These are phyloP conservation scores for Blera fallax DNA, from an alignment of 2,888 invertebrate genomes.

Conservation along the genomic window DNA sequence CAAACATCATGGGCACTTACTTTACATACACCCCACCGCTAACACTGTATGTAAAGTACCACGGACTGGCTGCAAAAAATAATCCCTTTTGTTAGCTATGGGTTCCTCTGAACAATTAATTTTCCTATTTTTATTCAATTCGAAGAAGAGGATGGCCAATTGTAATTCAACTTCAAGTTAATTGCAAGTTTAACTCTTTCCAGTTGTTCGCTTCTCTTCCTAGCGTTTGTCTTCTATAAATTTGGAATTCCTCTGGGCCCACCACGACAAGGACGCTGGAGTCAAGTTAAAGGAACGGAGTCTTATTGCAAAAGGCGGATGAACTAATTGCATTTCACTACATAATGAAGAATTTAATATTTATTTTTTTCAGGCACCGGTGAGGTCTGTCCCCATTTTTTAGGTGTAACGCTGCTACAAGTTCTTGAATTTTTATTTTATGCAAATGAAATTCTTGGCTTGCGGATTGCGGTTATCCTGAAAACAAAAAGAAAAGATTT, in stretches of 20 bases:
- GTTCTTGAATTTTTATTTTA: background rate
- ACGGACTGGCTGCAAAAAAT: background rate
- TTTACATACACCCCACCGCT: background rate
- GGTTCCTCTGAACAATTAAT: slow-evolving; percentile 40
- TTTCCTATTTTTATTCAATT: slow-evolving; percentile 55
- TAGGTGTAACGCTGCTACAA: background rate
- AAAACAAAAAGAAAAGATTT: slow-evolving; percentile 3
- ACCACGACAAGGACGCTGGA: background rate
- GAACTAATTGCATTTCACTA: slow-evolving; percentile 47
- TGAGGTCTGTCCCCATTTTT: background rate
- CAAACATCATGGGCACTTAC: slow-evolving; percentile 10
- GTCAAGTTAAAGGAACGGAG: background rate
- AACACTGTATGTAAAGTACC: background rate
- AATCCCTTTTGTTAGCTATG: slow-evolving; percentile 10
- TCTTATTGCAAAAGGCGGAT: slow-evolving; percentile 21
- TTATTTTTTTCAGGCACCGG: slow-evolving; percentile 7
- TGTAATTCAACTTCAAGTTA: slow-evolving; percentile 62
- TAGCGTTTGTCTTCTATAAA: background rate
- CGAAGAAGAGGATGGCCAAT: slow-evolving; percentile 36
- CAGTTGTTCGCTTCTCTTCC: background rate
- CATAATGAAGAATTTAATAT: slow-evolving; percentile 26
- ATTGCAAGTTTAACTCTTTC: slow-evolving; percentile 54
- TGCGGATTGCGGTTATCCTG: background rate
- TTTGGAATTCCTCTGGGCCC: slow-evolving; percentile 12
- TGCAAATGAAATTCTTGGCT: slow-evolving; percentile 2